Conservation (phyloP, 2,888 invertebrate genomes). For the Agrilus cyanescens region DNA sequence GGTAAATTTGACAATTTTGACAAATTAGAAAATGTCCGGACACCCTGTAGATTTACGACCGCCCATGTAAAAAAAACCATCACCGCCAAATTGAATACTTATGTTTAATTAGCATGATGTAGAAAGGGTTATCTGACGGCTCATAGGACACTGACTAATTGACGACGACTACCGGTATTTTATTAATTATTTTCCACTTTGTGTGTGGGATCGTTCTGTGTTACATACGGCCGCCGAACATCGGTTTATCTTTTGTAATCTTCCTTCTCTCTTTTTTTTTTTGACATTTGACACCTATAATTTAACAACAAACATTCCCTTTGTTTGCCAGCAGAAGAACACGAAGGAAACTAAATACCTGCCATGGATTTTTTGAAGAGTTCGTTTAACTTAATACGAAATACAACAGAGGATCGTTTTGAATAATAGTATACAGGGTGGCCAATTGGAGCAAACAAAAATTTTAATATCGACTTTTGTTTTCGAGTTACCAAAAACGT, state of each 20-base stretch:
- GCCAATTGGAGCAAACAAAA: too few species aligned
- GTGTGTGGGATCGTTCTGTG: constrained; percentile 28
- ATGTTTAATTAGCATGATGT: constrained; percentile 1
- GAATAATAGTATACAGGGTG: too few species aligned
- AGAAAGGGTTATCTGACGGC: too few species aligned
- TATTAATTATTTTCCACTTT: constrained; percentile 24
- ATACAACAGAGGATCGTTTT: too few species aligned
- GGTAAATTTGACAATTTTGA: too few species aligned
- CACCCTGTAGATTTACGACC: background rate
- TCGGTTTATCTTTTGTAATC: constrained; percentile 21
- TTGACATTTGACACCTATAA: constrained; percentile 24
- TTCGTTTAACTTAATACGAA: too few species aligned
- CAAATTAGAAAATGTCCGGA: too few species aligned
- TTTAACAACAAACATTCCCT: constrained; percentile 12
- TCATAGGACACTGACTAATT: constrained; percentile 24
- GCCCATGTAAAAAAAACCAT: constrained; percentile 1
- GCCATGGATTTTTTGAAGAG: too few species aligned
- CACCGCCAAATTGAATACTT: background rate
- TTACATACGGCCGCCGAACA: constrained; percentile 23
- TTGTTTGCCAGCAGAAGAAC: too few species aligned
- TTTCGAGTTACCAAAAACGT: too few species aligned
- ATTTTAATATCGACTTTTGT: too few species aligned
- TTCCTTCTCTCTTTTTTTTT: constrained; percentile 15
- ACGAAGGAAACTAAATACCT: too few species aligned
- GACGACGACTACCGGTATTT: constrained; percentile 27